Evolutionary conservation across 2,888 invertebrate species (phyloP), one percentile per base, ranked within the genome.

Genomic region (Galerucella pusilla): DNA sequence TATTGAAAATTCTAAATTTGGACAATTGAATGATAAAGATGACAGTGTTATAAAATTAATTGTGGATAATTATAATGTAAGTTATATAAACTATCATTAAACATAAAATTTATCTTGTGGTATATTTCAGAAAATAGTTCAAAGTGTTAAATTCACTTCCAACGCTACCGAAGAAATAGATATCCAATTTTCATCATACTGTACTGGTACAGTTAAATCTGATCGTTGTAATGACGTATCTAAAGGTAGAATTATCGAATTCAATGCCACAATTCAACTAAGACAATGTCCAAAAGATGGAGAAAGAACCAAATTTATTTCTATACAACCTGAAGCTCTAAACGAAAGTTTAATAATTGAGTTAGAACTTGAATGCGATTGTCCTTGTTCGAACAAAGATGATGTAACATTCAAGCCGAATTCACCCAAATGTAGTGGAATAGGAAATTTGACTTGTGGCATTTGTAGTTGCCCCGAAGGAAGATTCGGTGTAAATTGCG

Each of bases 41-140:
- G 93, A 90, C 35, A 93, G 93, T 85, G 91, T 96, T 54, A 91
- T 94, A 0, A 87, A 90, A 11, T 90, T 95, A 72, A 92, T 96
- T 75, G 89, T 90, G 80, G 88, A 90, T 7, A 93, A 94, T 81
- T 96, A 95, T 84, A 86, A 91, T 84, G 93, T 92, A 86, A 88
- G 88, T 3, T 6, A n/a, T n/a, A 52, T 52, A 1, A 52, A n/a
- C 12, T n/a, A 14, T 5, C n/a, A 52, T 52, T 3, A 7, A 14
- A n/a, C 7, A 14, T n/a, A 52, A 52, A 52, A 12, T 52, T 52
- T 12, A 46, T 11, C 11, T 46, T 46, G 46, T 12, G 10, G 46
- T 46, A 46, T 52, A 16, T 57, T 57, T 25, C 79, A 90, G 90
- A 88, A 89, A 89, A 84, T 90, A 45, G 88, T 88, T 1, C 87